Base-by-base conservation (phyloP, 2,797 vertebrate genomes). In the Poeciliopsis paucimaculata region DNA sequence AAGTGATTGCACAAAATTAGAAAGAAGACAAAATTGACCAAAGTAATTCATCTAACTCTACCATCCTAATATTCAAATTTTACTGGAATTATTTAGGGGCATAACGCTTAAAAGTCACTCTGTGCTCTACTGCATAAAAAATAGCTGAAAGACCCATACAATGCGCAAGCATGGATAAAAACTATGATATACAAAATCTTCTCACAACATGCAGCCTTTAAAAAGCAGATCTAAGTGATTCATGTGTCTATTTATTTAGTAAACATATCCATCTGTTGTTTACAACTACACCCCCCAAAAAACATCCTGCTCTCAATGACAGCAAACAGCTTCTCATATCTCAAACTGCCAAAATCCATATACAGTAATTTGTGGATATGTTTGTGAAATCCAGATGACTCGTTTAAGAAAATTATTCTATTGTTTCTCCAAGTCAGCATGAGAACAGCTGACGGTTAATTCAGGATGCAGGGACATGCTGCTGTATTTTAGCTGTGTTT, bases 401-500 rank as follows among this genome's bases (percentile, higher is more conserved):
- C 73, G 31, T 68, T 55, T 81, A 49, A 62, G 46, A 72, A 28
- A 68, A 55, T 23, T 12, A 70, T 77, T 80, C 53, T 39, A 46
- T 53, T 13, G 23, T 77, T 23, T 60, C n/a, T 20, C 5, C 2
- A 28, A 78, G 51, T 36, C 83, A 72, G 76, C 72, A 39, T 34
- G 28, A 75, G 49, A 70, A 83, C 51, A 5, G 8, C 51, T 45
- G 41, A 76, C 10, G 64, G 68, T 73, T 62, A 84, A 82, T 43
- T 87, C 46, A 76, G 78, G 66, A 28, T 74, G 57, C 64, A 68
- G 71, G 83, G 73, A 47, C 57, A 64, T 20, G 66, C 79, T 81
- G 78, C 76, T 83, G 87, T 81, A 84, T 39, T 75, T 76, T 34
- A 89, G 86, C 73, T 70, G 76, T 45, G 80, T 71, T 80, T 72